Conservation (phyloP, 1,140 invertebrate genomes). For the Calliphora vicina region DNA sequence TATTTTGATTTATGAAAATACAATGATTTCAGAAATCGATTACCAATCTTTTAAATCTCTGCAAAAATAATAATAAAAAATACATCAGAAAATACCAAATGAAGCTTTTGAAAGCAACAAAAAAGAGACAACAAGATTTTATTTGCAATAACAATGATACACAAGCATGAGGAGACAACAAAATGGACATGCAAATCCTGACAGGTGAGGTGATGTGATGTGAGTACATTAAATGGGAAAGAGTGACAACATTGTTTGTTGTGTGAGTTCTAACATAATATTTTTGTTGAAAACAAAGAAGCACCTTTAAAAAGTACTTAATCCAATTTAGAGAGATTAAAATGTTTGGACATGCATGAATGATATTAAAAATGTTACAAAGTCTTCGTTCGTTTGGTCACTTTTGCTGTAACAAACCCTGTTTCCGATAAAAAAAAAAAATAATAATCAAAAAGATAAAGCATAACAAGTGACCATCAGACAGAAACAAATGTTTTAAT, state of each 20-base stretch:
- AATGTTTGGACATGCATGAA: background rate
- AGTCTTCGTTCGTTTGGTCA: background rate
- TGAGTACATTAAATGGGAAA: background rate
- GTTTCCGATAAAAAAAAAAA: background rate
- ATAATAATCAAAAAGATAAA: too few relatives aligned
- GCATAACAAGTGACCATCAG: background rate
- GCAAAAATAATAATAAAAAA: too few relatives aligned
- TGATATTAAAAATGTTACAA: slow-evolving; percentile 6
- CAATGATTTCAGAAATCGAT: too few relatives aligned
- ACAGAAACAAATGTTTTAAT: background rate
- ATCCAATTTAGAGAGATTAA: slow-evolving; percentile 12
- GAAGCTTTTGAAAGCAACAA: background rate
- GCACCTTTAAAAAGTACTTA: background rate
- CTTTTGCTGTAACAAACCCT: background rate
- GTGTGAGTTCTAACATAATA: background rate
- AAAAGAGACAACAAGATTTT: background rate
- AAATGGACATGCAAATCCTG: background rate
- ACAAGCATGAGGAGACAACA: background rate
- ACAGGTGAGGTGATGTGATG: background rate
- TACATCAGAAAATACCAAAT: background rate
- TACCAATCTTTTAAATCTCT: too few relatives aligned
- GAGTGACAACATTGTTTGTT: background rate
- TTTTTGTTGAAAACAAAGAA: background rate
- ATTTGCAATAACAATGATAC: background rate
- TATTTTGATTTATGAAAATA: too few relatives aligned